Conservation (phyloP, 1,140 invertebrate genomes). For the Leptinotarsa lineolata region DNA sequence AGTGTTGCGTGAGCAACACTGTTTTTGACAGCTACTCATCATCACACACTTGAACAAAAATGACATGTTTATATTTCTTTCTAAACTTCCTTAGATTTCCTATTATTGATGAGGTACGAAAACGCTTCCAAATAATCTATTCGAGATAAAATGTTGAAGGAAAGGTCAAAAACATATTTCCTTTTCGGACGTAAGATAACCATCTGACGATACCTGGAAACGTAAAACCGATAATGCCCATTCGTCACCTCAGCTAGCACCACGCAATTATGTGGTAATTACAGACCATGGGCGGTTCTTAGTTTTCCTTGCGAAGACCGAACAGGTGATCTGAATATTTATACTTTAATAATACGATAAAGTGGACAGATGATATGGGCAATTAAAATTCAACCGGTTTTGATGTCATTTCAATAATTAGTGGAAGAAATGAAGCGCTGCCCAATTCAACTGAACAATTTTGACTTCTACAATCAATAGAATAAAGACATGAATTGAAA, state of each 20-base stretch:
- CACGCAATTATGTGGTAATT: neutral
- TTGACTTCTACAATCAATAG: no score
- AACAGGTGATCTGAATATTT: neutral
- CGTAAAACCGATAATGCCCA: neutral
- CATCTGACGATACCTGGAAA: slow-evolving; percentile 2
- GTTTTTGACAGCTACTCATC: no score
- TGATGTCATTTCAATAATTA: neutral
- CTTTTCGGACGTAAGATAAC: neutral
- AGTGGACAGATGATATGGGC: neutral
- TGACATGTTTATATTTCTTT: no score
- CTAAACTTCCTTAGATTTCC: no score
- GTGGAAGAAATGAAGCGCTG: neutral
- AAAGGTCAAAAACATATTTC: neutral
- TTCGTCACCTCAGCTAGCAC: neutral
- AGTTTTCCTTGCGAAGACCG: neutral
- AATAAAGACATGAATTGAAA: no score
- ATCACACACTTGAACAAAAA: no score
- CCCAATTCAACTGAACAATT: no score
- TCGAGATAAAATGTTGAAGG: no score
- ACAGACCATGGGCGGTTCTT: neutral
- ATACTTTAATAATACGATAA: neutral
- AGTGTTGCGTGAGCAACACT: no score
- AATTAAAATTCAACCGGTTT: neutral
- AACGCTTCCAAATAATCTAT: no score
- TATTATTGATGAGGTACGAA: no score